Evolutionary conservation across 2,113 vertebrate species (phyloP), one percentile per base, ranked within the genome.

Genomic region (Otis tarda): DNA sequence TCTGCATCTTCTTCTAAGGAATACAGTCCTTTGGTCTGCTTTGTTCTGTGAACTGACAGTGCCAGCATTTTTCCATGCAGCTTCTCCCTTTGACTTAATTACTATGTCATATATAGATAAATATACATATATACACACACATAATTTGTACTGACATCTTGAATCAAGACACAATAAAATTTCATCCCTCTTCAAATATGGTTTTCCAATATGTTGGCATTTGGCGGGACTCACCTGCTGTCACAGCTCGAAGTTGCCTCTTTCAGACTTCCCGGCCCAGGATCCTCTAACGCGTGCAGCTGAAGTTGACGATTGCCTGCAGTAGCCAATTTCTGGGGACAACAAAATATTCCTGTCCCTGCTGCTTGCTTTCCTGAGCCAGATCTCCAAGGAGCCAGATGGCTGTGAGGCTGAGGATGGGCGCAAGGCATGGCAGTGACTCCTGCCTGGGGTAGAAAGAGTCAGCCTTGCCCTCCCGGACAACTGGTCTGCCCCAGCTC

Each of bases 391-490:
- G 47, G 24, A 76, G 23, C 25, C 3, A 24, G 13, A 37, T 6
- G 15, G 25, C 23, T 35, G 65, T 23, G 56, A 82, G 7, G 18
- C 28, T 9, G 1, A 85, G 24, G 27, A 61, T 59, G 15, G 45
- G 13, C 1, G 3, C 5, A 17, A 41, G 19, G 13, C 52, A 67
- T 0, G 0, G 52, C 23, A 81, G 13, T 9, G n/a, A 30, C 35
- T 70, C 23, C 41, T 39, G 35, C 28, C 30, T n/a, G 9, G 4
- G 12, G 21, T 1, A 57, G 8, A 45, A 81, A 70, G 19, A 87
- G 37, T 18, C 24, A 88, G 39, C 50, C 9, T 5, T 45, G 37
- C 7, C 16, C 57, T 55, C n/a, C 14, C 2, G 1, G 25, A 13
- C 9, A 70, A 35, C 21, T 1, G 2, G 47, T 23, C 56, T 53